Conservation (phyloP, 2,797 vertebrate genomes). For the Hoplostethus atlanticus region DNA sequence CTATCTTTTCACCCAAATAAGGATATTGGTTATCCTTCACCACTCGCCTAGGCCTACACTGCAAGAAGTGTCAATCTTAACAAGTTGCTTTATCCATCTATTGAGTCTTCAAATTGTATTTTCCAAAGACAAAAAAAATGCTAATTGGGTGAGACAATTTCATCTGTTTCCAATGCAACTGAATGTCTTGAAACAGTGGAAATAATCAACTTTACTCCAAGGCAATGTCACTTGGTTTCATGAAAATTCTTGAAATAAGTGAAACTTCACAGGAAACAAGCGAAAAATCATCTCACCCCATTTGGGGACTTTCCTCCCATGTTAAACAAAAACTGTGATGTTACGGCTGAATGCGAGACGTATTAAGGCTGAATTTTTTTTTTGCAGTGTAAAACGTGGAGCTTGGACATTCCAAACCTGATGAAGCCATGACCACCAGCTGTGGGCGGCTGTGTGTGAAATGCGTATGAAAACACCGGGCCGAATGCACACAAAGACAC, state of each 20-base stretch:
- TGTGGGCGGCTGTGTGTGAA: slow-evolving; percentile 35
- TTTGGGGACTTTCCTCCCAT: not conserved
- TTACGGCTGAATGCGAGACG: not conserved
- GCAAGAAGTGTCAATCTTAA: slow-evolving; percentile 7
- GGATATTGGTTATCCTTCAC: slow-evolving; percentile 29
- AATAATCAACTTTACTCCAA: too few relatives aligned
- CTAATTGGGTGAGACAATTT: not conserved
- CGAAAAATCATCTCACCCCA: not conserved
- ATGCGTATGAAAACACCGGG: slow-evolving; percentile 61
- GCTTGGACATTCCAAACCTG: slow-evolving; percentile 32
- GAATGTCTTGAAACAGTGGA: not conserved
- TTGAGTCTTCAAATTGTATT: too few relatives aligned
- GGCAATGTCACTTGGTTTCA: not conserved
- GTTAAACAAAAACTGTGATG: not conserved
- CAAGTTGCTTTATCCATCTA: not conserved
- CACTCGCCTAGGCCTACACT: not conserved
- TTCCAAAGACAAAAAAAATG: too few relatives aligned
- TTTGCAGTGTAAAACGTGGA: slow-evolving; percentile 14
- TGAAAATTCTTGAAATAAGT: not conserved
- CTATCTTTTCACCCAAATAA: slow-evolving; percentile 47
- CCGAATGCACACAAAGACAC: slow-evolving; percentile 34
- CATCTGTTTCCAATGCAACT: not conserved
- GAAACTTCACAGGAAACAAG: too few relatives aligned
- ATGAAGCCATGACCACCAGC: slow-evolving; percentile 49
- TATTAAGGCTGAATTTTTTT: slow-evolving; percentile 7